phyloP scores from a whole-genome alignment of 1,140 invertebrate genomes.

The Intoshia linei region DNA sequence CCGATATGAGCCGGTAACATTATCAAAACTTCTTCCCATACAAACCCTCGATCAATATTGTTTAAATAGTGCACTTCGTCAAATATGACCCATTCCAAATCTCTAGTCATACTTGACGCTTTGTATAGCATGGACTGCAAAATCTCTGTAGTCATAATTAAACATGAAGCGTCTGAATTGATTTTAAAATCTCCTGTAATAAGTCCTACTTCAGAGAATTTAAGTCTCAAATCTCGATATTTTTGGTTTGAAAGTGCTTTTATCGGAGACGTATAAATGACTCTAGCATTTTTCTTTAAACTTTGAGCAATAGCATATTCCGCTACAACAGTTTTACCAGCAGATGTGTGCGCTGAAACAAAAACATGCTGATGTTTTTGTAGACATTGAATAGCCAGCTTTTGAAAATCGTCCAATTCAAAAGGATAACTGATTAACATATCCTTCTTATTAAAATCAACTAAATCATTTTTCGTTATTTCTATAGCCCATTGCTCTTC shows the following conservation, averaged over 20 bases:
- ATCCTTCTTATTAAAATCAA: too few relatives aligned
- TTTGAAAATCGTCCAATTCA: constrained; percentile 80
- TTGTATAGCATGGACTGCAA: constrained; percentile 78
- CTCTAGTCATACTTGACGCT: constrained; percentile 60
- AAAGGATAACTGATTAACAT: too few relatives aligned
- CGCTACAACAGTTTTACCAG: constrained; percentile 90
- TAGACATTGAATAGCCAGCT: constrained; percentile 61
- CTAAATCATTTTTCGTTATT: too few relatives aligned
- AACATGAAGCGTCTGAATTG: constrained; percentile 51
- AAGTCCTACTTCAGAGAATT: constrained; percentile 51
- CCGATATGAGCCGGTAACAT: constrained; percentile 63
- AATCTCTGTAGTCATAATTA: constrained; percentile 99
- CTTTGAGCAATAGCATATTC: constrained; percentile 79
- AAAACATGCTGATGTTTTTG: constrained; percentile 78
- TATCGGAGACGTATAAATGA: constrained; percentile 91
- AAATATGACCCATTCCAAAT: constrained; percentile 92
- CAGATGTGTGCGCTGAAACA: constrained; percentile 89
- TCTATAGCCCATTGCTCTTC: too few relatives aligned
- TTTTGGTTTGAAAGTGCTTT: constrained; percentile 98
- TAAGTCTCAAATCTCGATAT: constrained; percentile 69
- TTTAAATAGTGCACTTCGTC: constrained; percentile 99
- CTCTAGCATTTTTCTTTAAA: constrained; percentile 58
- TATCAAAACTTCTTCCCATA: constrained; percentile 95
- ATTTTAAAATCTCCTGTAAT: constrained; percentile 85
- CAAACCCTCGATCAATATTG: constrained; percentile 75